Evolutionary conservation across 2,888 invertebrate species (phyloP).

Genomic region (Syritta pipiens): DNA sequence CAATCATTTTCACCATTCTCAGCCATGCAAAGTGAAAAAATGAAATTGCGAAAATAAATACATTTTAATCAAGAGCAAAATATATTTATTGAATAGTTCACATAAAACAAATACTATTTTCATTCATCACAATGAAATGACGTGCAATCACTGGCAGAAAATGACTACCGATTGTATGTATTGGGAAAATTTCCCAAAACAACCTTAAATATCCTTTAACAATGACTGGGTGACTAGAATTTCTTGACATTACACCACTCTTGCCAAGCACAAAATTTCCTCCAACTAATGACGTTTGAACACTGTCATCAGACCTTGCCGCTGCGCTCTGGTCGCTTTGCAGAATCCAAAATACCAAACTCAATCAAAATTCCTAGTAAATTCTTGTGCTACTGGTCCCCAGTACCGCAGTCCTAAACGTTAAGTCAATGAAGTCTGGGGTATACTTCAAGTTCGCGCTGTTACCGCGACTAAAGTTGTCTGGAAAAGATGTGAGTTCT

Average conservation of each 20-base stretch:
- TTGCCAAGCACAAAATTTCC: neutral
- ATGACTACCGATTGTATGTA: neutral
- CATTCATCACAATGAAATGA: neutral
- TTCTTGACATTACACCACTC: slow-evolving; percentile 9
- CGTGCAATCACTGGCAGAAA: neutral
- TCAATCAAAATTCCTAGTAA: slow-evolving; percentile 29
- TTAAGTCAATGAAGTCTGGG: slow-evolving; percentile 79
- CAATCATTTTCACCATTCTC: too few species aligned
- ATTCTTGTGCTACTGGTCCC: slow-evolving; percentile 39
- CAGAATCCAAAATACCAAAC: slow-evolving; percentile 13
- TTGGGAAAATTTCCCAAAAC: slow-evolving; percentile 34
- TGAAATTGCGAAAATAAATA: too few species aligned
- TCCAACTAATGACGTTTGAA: slow-evolving; percentile 29
- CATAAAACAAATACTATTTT: neutral
- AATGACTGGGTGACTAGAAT: neutral
- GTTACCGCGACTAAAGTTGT: slow-evolving; percentile 80
- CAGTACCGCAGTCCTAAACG: slow-evolving; percentile 75
- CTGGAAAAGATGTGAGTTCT: slow-evolving; percentile 79
- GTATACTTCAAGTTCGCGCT: slow-evolving; percentile 79
- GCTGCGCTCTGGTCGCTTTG: slow-evolving; percentile 21
- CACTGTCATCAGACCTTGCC: slow-evolving; percentile 9
- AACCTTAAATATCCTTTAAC: slow-evolving; percentile 32
- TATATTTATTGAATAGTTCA: too few species aligned
- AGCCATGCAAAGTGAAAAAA: neutral
- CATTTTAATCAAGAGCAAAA: too few species aligned